Evolutionary conservation across 2,888 invertebrate species (phyloP), one percentile per base, ranked within the genome.

Genomic region (Odontocerum albicorne): DNA sequence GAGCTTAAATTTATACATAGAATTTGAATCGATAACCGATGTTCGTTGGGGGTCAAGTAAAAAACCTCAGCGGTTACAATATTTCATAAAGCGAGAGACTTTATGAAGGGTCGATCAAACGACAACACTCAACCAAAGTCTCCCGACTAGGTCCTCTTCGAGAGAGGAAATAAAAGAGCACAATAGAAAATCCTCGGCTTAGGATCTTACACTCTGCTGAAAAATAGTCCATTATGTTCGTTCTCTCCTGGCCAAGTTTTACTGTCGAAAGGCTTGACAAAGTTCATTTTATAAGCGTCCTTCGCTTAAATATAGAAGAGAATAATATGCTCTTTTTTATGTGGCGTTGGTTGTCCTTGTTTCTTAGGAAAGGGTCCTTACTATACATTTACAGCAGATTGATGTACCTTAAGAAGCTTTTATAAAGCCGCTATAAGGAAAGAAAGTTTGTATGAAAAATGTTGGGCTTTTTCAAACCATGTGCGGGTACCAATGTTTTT

Each of bases 71-170:
- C 4, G 27, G 27, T 27, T 4, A 7, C 4, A 27, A 27, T 27
- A 27, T 27, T 4, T 27, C 38, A 16, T 12, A 38, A 38, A 17
- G 17, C 19, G 3, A 15, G 15, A 21, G 8, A 10, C n/a, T 22
- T 10, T 12, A 47, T 3, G 21, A 36, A 12, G 21, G 21, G 21
- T 33, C 36, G n/a, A 36, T 33, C 13, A 36, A 21, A 36, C 36
- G 13, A 47, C 47, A 47, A 21, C 47, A 47, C 36, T 21, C 13
- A 20, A 12, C 19, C 21, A 36, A 35, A 35, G 36, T 36, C 32
- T 15, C 36, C 21, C 4, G 17, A 13, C 20, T 17, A 16, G 20
- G 13, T 13, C 12, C 22, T 13, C 7, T 47, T 10, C 21, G 7
- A 36, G 21, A 21, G 12, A 17, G 47, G 21, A 36, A 36, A 33